These are phyloP conservation scores for Vespertilio murinus DNA, from an alignment of 2,797 vertebrate species.

Conservation along the genomic window DNA sequence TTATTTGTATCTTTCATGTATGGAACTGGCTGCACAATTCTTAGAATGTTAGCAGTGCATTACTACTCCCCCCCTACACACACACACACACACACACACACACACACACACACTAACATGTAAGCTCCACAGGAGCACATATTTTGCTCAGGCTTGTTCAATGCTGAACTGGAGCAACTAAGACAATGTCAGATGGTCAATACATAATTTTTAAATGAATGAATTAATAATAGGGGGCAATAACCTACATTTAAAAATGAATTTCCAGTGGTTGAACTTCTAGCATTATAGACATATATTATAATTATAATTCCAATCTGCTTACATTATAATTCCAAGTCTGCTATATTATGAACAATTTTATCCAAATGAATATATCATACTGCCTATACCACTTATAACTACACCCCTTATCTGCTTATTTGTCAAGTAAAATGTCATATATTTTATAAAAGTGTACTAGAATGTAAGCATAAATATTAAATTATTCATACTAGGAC, in stretches of 20 bases:
- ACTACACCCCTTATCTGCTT: neutral
- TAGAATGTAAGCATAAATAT: neutral
- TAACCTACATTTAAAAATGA: neutral
- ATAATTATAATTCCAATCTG: too few relatives aligned
- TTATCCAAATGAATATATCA: neutral
- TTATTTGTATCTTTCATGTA: neutral
- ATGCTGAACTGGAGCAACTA: neutral
- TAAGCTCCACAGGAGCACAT: neutral
- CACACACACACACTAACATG: neutral
- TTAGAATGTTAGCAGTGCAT: neutral
- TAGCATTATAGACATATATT: neutral
- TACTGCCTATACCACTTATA: neutral
- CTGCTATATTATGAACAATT: neutral
- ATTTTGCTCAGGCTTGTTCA: neutral
- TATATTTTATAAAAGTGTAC: neutral
- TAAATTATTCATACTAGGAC: constrained; percentile 24
- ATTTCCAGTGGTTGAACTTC: neutral
- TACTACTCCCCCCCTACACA: neutral
- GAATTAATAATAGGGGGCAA: neutral
- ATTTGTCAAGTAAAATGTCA: constrained; percentile 8
- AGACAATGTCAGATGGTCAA: neutral
- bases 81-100: too few relatives aligned
- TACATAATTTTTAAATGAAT: neutral
- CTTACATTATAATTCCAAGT: neutral
- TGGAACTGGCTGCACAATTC: neutral